Evolutionary conservation across 2,797 vertebrate genomes (phyloP).

Genomic region (Chaetophractus vellerosus): DNA sequence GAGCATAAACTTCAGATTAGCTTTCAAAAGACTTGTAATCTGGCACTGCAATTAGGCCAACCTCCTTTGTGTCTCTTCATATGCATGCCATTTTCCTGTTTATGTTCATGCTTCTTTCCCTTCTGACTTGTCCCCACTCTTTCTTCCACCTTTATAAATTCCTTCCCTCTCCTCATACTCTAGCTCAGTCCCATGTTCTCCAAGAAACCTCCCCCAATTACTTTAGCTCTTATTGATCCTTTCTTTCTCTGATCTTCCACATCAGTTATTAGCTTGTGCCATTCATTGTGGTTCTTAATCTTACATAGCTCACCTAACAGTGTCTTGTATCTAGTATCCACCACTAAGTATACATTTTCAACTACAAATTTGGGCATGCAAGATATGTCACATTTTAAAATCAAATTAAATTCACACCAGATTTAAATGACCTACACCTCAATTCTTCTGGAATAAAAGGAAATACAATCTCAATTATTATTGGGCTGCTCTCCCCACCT

Average conservation of each 20-base stretch:
- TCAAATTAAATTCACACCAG: constrained; percentile 48
- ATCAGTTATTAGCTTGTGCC: neutral
- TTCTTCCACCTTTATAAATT: neutral
- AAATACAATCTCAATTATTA: constrained; percentile 25
- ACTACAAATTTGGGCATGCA: constrained; percentile 3
- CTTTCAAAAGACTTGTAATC: neutral
- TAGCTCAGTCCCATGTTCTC: neutral
- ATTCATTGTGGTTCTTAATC: neutral
- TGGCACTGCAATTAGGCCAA: neutral
- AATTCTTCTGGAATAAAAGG: constrained; percentile 27
- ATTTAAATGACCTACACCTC: neutral
- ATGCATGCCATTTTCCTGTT: neutral
- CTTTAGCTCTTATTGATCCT: neutral
- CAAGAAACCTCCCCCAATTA: neutral
- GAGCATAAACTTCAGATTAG: neutral
- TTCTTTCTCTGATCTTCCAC: neutral
- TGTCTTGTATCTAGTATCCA: neutral
- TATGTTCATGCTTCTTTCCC: neutral
- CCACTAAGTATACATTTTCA: constrained; percentile 10
- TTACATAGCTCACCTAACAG: neutral
- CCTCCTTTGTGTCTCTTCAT: neutral
- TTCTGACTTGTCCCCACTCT: neutral
- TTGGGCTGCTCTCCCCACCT: neutral
- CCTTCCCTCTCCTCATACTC: neutral
- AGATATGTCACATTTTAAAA: neutral